phyloP scores from a whole-genome alignment of 2,797 vertebrate species.

The Hapalemur alaotrensis region DNA sequence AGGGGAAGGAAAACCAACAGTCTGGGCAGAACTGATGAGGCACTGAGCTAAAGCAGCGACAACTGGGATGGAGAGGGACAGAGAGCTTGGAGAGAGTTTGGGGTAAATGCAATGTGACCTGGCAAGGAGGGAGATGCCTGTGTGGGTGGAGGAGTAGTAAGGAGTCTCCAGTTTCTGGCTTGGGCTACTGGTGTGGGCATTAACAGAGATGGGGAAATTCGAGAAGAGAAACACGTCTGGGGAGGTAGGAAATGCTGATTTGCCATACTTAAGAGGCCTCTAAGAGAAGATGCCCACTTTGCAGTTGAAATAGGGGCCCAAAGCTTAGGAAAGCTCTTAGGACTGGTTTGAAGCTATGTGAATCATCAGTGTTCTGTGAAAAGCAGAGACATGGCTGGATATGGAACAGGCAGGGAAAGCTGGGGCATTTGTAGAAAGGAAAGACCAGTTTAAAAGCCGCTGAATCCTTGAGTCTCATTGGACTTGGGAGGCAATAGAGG shows the following conservation, averaged over 20 bases:
- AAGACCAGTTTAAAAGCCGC: not conserved
- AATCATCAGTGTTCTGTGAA: not conserved
- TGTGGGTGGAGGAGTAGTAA: not conserved
- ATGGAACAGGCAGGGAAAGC: not conserved
- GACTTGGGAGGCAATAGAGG: not conserved
- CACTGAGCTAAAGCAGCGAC: not conserved
- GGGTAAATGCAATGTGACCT: not conserved
- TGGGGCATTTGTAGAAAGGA: not conserved
- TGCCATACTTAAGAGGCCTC: not conserved
- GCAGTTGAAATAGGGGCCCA: not conserved
- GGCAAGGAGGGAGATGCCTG: not conserved
- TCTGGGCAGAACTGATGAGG: not conserved
- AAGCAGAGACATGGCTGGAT: not conserved
- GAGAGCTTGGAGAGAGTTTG: not conserved
- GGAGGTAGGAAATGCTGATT: not conserved
- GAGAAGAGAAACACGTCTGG: not conserved
- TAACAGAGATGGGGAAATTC: not conserved
- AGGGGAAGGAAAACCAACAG: not conserved
- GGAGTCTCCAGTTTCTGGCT: not conserved
- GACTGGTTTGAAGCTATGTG: not conserved
- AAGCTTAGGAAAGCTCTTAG: not conserved
- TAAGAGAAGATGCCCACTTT: not conserved
- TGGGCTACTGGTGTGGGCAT: not conserved
- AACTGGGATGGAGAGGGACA: not conserved
- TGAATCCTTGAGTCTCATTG: not conserved